phyloP scores from a whole-genome alignment of 2,888 invertebrate genomes.

The Archaeoteleia sp. region DNA sequence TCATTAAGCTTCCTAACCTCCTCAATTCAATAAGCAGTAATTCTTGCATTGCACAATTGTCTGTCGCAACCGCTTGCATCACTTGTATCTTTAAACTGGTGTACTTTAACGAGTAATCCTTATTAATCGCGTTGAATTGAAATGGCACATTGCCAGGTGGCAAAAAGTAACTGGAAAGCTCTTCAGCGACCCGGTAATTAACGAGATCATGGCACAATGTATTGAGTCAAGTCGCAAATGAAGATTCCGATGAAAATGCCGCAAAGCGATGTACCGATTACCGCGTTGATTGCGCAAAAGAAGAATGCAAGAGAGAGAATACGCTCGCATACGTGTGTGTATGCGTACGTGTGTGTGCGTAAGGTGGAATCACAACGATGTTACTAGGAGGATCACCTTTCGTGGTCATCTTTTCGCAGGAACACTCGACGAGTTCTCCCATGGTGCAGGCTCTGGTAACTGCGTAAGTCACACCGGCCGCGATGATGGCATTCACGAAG shows the following conservation, averaged over 20 bases:
- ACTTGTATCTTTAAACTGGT: background rate
- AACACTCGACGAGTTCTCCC: constrained; percentile 90
- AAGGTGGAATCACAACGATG: constrained; percentile 30
- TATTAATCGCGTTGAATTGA: constrained; percentile 2
- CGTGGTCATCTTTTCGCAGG: constrained; percentile 85
- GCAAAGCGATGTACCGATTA: background rate
- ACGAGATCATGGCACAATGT: constrained; percentile 10
- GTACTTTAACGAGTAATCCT: constrained; percentile 2
- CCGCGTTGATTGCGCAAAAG: constrained; percentile 1
- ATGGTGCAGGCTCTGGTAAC: constrained; percentile 92
- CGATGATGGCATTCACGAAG: constrained; percentile 92
- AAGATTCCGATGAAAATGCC: constrained; percentile 7
- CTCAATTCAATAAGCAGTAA: too few relatives aligned
- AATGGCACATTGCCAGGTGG: constrained; percentile 2
- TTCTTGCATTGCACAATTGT: background rate
- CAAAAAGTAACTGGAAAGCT: constrained; percentile 3
- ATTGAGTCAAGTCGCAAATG: background rate
- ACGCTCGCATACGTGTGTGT: too few relatives aligned
- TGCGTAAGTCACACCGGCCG: constrained; percentile 92
- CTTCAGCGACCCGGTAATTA: background rate
- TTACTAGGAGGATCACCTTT: constrained; percentile 65
- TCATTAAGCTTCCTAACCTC: too few relatives aligned
- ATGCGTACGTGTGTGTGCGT: too few relatives aligned
- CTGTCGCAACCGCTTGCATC: background rate
- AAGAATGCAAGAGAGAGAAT: constrained; percentile 12